Evolutionary conservation across 2,888 invertebrate genomes (phyloP).

Genomic region (Lithophane leautieri): DNA sequence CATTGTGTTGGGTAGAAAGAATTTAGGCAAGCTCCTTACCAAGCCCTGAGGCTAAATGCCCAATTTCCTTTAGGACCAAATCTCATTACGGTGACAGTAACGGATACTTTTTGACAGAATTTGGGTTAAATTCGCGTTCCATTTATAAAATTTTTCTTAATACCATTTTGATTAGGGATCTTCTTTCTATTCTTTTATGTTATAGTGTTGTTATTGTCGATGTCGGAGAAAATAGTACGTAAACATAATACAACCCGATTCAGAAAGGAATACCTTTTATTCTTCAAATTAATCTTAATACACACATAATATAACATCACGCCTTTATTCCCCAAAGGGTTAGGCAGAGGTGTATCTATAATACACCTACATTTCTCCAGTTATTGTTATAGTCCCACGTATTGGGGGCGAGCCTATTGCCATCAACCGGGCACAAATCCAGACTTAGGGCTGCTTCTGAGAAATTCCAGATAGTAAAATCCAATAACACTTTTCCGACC

Average conservation of each 20-base stretch:
- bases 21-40: conserved; percentile 28
- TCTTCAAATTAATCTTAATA: too few relatives aligned
- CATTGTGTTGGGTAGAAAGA: conserved; percentile 34
- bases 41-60: conserved; percentile 37
- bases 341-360: too few relatives aligned
- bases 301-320: too few relatives aligned
- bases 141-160: conserved; percentile 34
- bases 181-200: conserved; percentile 21
- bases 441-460: too few relatives aligned
- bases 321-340: too few relatives aligned
- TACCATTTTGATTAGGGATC: conserved; percentile 35
- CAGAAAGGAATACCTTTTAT: neutral
- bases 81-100: conserved; percentile 46
- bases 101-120: conserved; percentile 45
- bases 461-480: too few relatives aligned
- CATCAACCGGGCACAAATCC: too few relatives aligned
- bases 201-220: neutral
- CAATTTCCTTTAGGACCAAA: conserved; percentile 55
- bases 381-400: too few relatives aligned
- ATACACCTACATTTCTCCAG: too few relatives aligned
- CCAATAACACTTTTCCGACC: too few relatives aligned
- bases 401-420: too few relatives aligned
- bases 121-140: conserved; percentile 27
- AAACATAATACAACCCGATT: neutral
- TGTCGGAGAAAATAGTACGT: neutral